A percentile compares a stretch with the other conserved stretches of the same genome.
These are phyloP conservation scores for Gallinago media DNA, from an alignment of 2,113 vertebrate species.

Conservation along the genomic window DNA sequence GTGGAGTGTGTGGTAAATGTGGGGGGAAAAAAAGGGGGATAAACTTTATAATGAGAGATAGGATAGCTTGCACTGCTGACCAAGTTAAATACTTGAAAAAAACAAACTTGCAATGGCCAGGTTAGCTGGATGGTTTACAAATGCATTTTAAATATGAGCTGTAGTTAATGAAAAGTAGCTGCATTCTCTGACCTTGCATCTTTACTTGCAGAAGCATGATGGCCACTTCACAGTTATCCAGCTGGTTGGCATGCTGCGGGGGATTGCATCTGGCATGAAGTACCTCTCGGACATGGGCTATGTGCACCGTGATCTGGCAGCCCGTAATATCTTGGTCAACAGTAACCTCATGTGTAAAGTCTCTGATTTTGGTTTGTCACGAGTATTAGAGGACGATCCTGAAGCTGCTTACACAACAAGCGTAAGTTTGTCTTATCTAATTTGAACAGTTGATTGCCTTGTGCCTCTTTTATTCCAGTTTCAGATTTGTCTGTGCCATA, in stretches of 20 bases:
- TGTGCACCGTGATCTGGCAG: conserved; percentile 84
- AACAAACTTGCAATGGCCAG: background rate
- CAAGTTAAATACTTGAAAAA: background rate
- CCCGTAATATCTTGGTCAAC: conserved; percentile 85
- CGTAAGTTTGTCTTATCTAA: conserved; percentile 72
- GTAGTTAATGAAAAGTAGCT: background rate
- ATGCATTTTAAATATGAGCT: background rate
- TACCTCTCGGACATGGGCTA: conserved; percentile 88
- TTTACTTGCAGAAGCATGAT: conserved; percentile 87
- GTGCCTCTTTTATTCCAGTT: background rate
- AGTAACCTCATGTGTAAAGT: conserved; percentile 87
- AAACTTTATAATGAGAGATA: background rate
- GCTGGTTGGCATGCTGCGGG: conserved; percentile 94
- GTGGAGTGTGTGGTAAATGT: background rate
- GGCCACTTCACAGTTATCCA: conserved; percentile 97
- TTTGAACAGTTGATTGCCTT: background rate
- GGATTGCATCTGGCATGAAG: conserved; percentile 89
- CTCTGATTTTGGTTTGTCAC: conserved; percentile 83
- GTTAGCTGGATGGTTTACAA: background rate
- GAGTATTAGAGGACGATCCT: conserved; percentile 85
- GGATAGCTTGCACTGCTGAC: background rate
- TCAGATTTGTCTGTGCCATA: background rate
- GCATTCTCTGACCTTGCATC: background rate
- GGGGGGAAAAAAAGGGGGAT: background rate
- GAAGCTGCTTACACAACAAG: conserved; percentile 86